Evolutionary conservation across 2,888 invertebrate species (phyloP), one percentile per base, ranked within the genome.

Genomic region (Hypselothyrea guttata): DNA sequence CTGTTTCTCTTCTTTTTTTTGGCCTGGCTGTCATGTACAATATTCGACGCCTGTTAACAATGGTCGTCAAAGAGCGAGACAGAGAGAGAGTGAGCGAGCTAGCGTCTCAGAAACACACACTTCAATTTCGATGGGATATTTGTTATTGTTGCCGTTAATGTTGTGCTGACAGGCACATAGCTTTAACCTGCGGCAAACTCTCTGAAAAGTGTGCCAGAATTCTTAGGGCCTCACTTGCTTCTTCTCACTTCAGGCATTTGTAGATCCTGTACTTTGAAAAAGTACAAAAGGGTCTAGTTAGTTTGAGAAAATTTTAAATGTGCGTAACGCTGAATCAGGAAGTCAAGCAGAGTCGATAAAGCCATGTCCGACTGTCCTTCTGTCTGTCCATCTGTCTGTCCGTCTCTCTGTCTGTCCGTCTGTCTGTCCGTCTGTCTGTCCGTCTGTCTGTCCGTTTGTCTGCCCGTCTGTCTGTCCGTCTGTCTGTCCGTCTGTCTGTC

Each of bases 61-160:
- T 77, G 55, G 78, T 84, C 62, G 67, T 74, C 71, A 70, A 53
- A 28, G 28, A 9, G 8, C 9, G 28, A 8, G 18, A 11, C 9
- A 15, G n/a, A 4, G 9, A 9, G 15, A 35, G 12, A 8, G n/a
- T 33, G 12, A 37, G 37, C 11, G 13, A 38, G 22, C 9, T 1
- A 15, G 35, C 15, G 4, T 4, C 12, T 33, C 45, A 40, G 13
- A 40, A 16, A 37, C 57, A 63, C 59, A 72, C 63, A 84, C 84
- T 82, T 78, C 84, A 65, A 67, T 67, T 73, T 76, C 71, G 83
- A 83, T 75, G 59, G 83, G 49, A 37, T 55, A 77, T 70, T 66
- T 67, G 81, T 70, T 81, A 82, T 82, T 79, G 72, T 63, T 84
- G 70, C 53, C 62, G 51, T 67, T 78, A 84, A 78, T 78, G 71